Evolutionary conservation across 1,140 invertebrate species (phyloP), one percentile per base, ranked within the genome.

Genomic region (Danaus melanippus): DNA sequence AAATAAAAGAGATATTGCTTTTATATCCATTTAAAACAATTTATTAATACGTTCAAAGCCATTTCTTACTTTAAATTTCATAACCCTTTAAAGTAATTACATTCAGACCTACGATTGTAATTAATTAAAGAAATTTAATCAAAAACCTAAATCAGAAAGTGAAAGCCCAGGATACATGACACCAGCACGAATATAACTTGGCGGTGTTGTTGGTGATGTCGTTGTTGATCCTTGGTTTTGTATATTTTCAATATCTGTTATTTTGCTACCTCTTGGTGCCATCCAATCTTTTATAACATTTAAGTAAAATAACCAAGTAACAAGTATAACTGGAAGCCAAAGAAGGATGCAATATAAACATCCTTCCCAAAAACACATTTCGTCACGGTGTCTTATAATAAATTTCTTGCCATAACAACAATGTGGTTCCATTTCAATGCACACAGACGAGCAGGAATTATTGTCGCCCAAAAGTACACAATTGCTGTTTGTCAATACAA

Each of bases 131-230:
- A 21, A 32, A 32, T 32, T 32, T 7, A 4, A 47, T 67, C 53
- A 76, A 64, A 79, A 79, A 12, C 76, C 76, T 56, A 79, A 71
- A 67, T 79, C 76, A 45, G 69, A 53, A 3, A 77, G 58, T 8
- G 48, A 32, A 1, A 32, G 21, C 21, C 21, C 21, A 4, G 2
- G 21, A 32, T 32, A 32, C 21, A 32, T 32, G 21, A 5, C 21
- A 32, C 6, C 21, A 32, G 7, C 21, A 32, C 6, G 21, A 32
- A 32, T 32, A 32, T 32, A 3, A 3, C 2, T 32, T 7, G 21
- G 2, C 7, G 21, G 6, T 32, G 21, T 32, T 32, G 21, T 32
- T 15, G 15, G 3, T 15, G 15, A 15, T 15, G 21, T 32, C 7
- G 21, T 32, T 32, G 21, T 32, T 32, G 21, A 32, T 0, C 6